phyloP scores from a whole-genome alignment of 2,888 invertebrate genomes.

The Diplolepis rosae region DNA sequence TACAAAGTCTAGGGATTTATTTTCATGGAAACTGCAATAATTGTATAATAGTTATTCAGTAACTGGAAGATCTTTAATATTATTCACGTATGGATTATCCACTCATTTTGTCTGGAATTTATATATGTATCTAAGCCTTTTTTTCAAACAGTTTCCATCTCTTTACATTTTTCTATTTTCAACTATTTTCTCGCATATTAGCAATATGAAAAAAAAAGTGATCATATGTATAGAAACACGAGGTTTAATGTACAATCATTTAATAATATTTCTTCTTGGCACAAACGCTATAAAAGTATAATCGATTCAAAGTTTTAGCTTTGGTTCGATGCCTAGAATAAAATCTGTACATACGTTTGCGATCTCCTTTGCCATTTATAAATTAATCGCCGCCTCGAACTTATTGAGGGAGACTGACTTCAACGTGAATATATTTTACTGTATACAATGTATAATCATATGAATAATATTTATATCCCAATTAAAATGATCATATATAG shows the following conservation, averaged over 20 bases:
- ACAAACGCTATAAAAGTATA: slow-evolving; percentile 30
- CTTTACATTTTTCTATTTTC: not conserved
- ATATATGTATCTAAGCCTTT: not conserved
- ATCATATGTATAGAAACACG: not conserved
- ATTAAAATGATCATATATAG: slow-evolving; percentile 57
- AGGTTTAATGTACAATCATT: slow-evolving; percentile 21
- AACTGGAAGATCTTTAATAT: not conserved
- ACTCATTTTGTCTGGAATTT: not conserved
- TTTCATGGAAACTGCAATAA: not conserved
- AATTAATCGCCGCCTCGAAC: slow-evolving; percentile 43
- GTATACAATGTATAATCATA: slow-evolving; percentile 66
- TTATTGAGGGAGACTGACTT: slow-evolving; percentile 54
- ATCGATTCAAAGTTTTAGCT: slow-evolving; percentile 30
- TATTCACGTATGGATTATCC: not conserved
- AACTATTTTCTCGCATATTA: slow-evolving; percentile 1
- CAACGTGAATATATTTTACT: slow-evolving; percentile 66
- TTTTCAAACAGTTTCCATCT: not conserved
- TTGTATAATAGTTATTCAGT: slow-evolving; percentile 13
- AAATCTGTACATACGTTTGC: slow-evolving; percentile 30
- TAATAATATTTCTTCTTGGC: slow-evolving; percentile 24
- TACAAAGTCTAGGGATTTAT: slow-evolving; percentile 20
- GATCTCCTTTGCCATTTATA: not conserved
- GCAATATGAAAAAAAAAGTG: not conserved
- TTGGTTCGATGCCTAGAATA: slow-evolving; percentile 29
- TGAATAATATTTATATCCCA: slow-evolving; percentile 62